Base-by-base conservation (phyloP, 2,113 vertebrate species). In the Nannobrachium achirus region DNA sequence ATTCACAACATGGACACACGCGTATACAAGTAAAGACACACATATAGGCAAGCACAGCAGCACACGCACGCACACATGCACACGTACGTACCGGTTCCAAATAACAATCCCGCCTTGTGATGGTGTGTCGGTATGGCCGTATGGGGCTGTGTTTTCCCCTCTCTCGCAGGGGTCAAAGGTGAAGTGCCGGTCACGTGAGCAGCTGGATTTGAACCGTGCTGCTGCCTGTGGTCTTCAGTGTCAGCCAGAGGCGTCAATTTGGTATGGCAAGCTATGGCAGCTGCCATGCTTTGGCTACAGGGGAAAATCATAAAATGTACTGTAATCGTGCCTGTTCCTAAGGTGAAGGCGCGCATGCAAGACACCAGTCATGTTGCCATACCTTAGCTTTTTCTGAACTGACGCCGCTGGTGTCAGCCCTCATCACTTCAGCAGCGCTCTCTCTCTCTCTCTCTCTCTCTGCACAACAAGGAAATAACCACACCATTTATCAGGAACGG, bases 111-210 rank as follows among this genome's bases (percentile, higher is more conserved):
- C 46, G 19, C 67, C 77, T 79, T 75, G 76, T 79, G 69, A n/a
- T 25, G 25, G 25, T 25, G 25, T 79, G 75, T 77, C 67, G 70
- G 60, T 63, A 71, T 76, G 20, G 57, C n/a, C n/a, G n/a, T n/a
- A n/a, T n/a, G 56, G 53, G 40, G 25, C 25, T 50, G 50, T 66
- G 58, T 55, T 41, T 25, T 55, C 33, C 63, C 55, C 56, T 65
- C 39, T 14, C 39, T 39, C 25, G 2, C 45, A 48, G 40, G 74
- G 83, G 82, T 89, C 76, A 78, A 40, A 8, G 55, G 40, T 52
- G 46, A 58, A 20, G 19, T 65, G 58, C 8, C 6, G 73, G 84
- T 88, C 88, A 91, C 76, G 75, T 91, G 87, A 85, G 80, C 73
- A 74, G 79, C 71, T 81, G 78, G 74, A 87, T 81, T 89, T 86